Base-by-base conservation (phyloP, 2,888 invertebrate species). In the Mellilla xanthometata region DNA sequence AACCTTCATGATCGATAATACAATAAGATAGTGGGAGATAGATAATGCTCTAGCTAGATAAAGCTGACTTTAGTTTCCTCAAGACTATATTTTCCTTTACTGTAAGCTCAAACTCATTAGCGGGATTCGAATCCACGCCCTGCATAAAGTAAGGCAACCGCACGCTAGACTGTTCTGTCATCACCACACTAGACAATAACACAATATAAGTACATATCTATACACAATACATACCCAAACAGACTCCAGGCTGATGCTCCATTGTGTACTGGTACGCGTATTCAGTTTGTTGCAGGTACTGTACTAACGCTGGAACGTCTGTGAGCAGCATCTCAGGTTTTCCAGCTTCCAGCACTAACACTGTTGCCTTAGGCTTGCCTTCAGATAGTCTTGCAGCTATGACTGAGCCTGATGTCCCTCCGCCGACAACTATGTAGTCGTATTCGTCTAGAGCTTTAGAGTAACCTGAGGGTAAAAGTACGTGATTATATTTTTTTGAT, bases 361-460 rank as follows among this genome's bases (percentile, higher is more conserved):
- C 91, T 33, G 82, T 92, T 22, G 91, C 72, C 36, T 59, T 68
- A 0, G 85, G 88, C 47, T 86, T 86, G 28, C 79, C 91, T 74
- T 95, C 94, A 0, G 93, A 90, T 0, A 95, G 81, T 1, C 95
- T 89, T 57, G 94, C 92, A 0, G 95, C 95, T 6, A 95, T 62
- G 0, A 92, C 93, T 0, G 94, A 92, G 0, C 95, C 95, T 0
- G 93, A 92, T 0, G 94, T 92, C 0, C 95, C 94, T 0, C 93
- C 93, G 0, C 95, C 94, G 0, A 95, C 87, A 12, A 94, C 82
- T 2, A 94, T 83, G 58, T 94, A 94, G 64, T 94, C 94, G 68
- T 93, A 94, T 70, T 88, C 89, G 2, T 87, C 81, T 9, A 80
- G 58, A 0, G 80, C 72, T 45, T 62, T 56, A 2, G 57, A 61